phyloP scores from a whole-genome alignment of 2,113 vertebrate genomes.

The Rutilus rutilus region DNA sequence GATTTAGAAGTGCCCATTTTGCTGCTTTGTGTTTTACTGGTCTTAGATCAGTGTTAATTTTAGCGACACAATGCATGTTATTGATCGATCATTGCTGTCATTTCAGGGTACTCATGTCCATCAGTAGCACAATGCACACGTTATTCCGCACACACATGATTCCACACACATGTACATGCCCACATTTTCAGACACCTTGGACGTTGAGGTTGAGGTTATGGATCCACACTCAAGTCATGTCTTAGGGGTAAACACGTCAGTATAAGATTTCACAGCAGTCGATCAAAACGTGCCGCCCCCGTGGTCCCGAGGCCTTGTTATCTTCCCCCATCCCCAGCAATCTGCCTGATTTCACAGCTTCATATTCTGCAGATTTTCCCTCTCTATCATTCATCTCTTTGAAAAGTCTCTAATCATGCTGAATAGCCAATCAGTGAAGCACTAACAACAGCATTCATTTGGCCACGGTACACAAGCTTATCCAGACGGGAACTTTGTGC shows the following conservation, averaged over 20 bases:
- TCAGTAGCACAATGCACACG: not conserved
- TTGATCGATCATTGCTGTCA: not conserved
- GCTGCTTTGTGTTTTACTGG: too few relatives aligned
- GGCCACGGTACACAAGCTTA: slow-evolving; percentile 6
- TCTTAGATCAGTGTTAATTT: too few relatives aligned
- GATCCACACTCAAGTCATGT: slow-evolving; percentile 12
- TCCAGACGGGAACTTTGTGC: slow-evolving; percentile 8
- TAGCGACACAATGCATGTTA: too few relatives aligned
- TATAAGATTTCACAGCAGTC: slow-evolving; percentile 44
- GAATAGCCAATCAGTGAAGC: slow-evolving; percentile 55
- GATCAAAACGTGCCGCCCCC: slow-evolving; percentile 19
- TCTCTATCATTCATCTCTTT: slow-evolving; percentile 42
- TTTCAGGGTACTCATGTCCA: not conserved
- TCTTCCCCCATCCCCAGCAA: slow-evolving; percentile 6
- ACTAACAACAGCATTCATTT: slow-evolving; percentile 23
- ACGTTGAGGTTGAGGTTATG: not conserved
- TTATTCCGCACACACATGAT: not conserved
- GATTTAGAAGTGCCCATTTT: too few relatives aligned
- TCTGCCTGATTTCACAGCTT: slow-evolving; percentile 55
- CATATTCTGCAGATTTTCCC: slow-evolving; percentile 46
- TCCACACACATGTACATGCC: not conserved
- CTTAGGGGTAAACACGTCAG: slow-evolving; percentile 29
- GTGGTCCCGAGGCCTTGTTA: slow-evolving; percentile 9
- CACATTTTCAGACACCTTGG: slow-evolving; percentile 2
- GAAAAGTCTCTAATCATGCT: slow-evolving; percentile 59